Percentiles rank a stretch among this genome's conserved stretches.
Conservation (phyloP, 2,888 invertebrate species). For the Leptopilina drosophilae region DNA sequence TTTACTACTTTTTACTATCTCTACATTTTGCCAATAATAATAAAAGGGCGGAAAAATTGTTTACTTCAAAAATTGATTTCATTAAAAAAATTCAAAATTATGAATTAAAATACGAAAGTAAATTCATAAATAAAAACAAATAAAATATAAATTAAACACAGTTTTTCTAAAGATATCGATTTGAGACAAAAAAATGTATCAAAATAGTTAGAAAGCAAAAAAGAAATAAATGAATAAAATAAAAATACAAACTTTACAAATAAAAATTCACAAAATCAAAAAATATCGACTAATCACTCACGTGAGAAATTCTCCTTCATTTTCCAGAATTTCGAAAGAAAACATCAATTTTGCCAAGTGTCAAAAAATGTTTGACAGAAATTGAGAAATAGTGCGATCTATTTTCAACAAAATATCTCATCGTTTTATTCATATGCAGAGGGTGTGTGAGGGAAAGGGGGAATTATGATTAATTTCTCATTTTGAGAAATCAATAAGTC, state of each 20-base stretch:
- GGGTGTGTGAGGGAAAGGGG: background rate
- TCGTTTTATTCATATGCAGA: background rate
- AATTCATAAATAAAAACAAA: too few species aligned
- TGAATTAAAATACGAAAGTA: background rate
- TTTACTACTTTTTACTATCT: constrained; percentile 17
- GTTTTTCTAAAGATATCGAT: too few species aligned
- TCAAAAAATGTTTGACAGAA: too few species aligned
- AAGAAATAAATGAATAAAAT: too few species aligned
- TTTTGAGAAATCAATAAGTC: constrained; percentile 25
- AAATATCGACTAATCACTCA: background rate
- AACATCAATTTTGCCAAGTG: too few species aligned
- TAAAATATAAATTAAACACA: too few species aligned
- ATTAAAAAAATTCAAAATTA: background rate
- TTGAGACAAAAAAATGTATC: too few species aligned
- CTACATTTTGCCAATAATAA: background rate
- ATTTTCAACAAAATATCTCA: constrained; percentile 20
- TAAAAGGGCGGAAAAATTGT: constrained; percentile 28
- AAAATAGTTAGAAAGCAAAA: too few species aligned
- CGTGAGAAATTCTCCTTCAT: background rate
- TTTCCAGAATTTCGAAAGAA: background rate
- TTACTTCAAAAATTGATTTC: background rate
- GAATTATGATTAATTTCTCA: constrained; percentile 15
- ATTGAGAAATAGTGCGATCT: background rate
- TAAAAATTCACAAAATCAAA: background rate
- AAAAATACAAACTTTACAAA: too few species aligned